Base-by-base conservation (phyloP, 1,140 invertebrate species). In the Ostrea denselamellosa region DNA sequence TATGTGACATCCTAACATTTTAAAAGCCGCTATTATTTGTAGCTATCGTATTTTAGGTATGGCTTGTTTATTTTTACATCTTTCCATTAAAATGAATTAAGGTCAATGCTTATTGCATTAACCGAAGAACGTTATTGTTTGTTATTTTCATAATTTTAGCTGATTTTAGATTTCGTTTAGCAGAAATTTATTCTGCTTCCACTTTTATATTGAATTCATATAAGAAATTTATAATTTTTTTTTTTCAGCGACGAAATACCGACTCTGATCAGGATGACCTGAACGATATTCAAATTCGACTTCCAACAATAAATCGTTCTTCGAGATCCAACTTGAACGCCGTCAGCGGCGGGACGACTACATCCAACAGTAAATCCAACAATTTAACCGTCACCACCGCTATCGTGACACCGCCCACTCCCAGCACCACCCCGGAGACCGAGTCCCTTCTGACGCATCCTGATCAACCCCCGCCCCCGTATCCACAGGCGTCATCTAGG, bases 281-380 rank as follows among this genome's bases (percentile, higher is more conserved):
- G 83, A 95, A 95, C 90, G 95, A 95, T 89, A 95, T 95, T 83
- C 95, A 95, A 91, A 95, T 95, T 85, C 93, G 95, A 65, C 91
- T 95, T 65, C 93, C 94, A 56, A 90, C 91, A 22, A 86, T 91
- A 25, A 93, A 94, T 87, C 87, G 93, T 68, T 92, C 93, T 3
- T 94, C 94, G 9, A 91, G 93, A 28, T 92, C 93, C n/a, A 93
- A 92, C 87, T 90, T 94, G n/a, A 94, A 94, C 86, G 93, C 93
- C 44, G 89, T 93, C 25, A 91, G 91, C 34, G 89, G 93, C 25
- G 91, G 91, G 22, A 85, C 62, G 10, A 87, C 62, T 52, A 89
- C 82, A 22, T 71, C 88, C 65, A 92, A 91, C 88, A 92, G 89
- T 71, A 91, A 92, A 87, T 87, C 90, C 19, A 91, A 92, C 90